phyloP scores from a whole-genome alignment of 2,888 invertebrate genomes.

The Parnassius glacialis region DNA sequence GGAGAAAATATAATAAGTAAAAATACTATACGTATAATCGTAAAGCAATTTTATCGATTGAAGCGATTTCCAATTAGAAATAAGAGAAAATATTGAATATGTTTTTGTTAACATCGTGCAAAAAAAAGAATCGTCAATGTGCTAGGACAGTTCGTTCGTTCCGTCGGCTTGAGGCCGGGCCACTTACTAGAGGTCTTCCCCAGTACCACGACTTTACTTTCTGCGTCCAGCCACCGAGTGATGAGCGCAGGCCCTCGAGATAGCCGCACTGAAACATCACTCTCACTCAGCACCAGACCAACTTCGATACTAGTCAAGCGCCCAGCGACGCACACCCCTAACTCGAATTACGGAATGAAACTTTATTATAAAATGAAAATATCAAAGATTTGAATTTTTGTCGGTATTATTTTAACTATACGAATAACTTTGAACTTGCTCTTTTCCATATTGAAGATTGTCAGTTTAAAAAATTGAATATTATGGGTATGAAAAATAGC shows the following conservation, averaged over 20 bases:
- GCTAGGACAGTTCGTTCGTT: constrained; percentile 73
- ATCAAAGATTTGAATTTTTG: neutral
- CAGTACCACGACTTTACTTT: constrained; percentile 98
- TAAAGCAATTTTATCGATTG: constrained; percentile 69
- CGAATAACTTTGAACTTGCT: neutral
- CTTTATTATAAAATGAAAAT: neutral
- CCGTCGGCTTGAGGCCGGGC: constrained; percentile 69
- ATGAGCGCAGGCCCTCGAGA: constrained; percentile 96
- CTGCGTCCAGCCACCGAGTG: constrained; percentile 97
- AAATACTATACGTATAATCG: constrained; percentile 57
- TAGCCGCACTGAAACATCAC: constrained; percentile 91
- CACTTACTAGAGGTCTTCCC: constrained; percentile 98
- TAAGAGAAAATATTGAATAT: constrained; percentile 35
- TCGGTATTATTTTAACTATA: neutral
- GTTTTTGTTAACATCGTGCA: constrained; percentile 66
- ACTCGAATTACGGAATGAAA: constrained; percentile 4
- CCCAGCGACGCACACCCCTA: constrained; percentile 38
- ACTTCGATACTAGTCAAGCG: constrained; percentile 32
- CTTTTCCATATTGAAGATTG: neutral
- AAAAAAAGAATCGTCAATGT: constrained; percentile 74
- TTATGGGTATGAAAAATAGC: constrained; percentile 29
- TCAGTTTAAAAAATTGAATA: constrained; percentile 22
- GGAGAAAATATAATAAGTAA: constrained; percentile 59
- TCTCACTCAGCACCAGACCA: constrained; percentile 72
- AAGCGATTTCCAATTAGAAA: constrained; percentile 68